Evolutionary conservation across 2,113 vertebrate genomes (phyloP).

Genomic region (Propithecus coquereli): DNA sequence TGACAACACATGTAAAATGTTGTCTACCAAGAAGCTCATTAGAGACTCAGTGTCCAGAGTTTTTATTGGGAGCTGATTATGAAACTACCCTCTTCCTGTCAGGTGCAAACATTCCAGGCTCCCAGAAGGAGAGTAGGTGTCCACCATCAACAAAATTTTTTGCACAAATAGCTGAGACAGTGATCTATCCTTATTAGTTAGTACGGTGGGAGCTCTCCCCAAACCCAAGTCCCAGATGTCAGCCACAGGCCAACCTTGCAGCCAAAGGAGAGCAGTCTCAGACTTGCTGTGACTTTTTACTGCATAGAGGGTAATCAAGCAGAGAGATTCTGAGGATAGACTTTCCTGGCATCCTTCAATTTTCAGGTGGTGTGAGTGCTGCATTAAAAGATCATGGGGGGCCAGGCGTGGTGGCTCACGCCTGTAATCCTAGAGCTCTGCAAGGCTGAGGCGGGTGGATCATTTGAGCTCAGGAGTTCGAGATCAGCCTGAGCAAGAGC

Average conservation of each 20-base stretch:
- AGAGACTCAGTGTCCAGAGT: not conserved
- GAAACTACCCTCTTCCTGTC: not conserved
- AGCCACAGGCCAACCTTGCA: not conserved
- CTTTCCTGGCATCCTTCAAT: not conserved
- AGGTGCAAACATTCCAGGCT: not conserved
- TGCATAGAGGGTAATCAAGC: not conserved
- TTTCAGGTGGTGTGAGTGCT: not conserved
- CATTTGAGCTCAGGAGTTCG: too few species aligned
- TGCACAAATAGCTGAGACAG: not conserved
- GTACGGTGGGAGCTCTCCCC: not conserved
- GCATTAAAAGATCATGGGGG: not conserved
- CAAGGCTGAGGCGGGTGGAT: too few species aligned
- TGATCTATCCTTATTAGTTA: not conserved
- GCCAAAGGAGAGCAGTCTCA: not conserved
- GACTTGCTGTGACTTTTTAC: not conserved
- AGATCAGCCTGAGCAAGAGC: too few species aligned
- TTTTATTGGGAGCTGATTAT: not conserved
- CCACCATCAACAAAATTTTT: not conserved
- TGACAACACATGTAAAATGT: not conserved
- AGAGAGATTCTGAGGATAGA: not conserved
- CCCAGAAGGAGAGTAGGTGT: not conserved
- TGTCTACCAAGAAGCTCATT: not conserved
- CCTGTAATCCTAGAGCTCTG: too few species aligned
- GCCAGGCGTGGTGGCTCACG: too few species aligned
- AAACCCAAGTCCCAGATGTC: not conserved